These are phyloP conservation scores for Pholis gunnellus DNA, from an alignment of 2,113 vertebrate species.

Conservation along the genomic window DNA sequence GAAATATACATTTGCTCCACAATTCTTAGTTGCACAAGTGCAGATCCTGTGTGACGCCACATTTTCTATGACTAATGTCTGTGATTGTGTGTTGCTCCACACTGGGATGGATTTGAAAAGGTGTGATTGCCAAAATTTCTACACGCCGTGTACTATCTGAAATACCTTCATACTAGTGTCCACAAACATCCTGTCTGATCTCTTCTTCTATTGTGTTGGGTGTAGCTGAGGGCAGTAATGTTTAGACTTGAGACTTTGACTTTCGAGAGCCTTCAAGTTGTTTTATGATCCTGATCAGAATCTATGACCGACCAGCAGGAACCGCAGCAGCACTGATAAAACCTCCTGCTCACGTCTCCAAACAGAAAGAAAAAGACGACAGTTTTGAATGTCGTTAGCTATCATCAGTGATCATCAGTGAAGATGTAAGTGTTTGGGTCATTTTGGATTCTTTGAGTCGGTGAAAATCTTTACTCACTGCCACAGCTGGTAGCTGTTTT, in stretches of 20 bases:
- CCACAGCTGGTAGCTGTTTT: background rate
- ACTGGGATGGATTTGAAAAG: background rate
- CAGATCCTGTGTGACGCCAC: background rate
- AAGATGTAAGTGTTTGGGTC: background rate
- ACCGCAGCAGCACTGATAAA: background rate
- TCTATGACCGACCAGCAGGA: too few relatives aligned
- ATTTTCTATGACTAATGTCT: slow-evolving; percentile 2
- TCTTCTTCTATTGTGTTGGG: accelerated
- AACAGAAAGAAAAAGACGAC: background rate
- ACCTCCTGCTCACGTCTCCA: background rate
- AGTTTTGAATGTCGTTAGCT: background rate
- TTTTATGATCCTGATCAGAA: background rate
- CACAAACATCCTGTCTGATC: background rate
- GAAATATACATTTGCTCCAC: background rate
- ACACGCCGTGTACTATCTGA: background rate
- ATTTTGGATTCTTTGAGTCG: background rate
- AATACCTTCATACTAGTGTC: too few relatives aligned
- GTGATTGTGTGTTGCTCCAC: background rate
- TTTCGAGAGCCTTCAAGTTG: background rate
- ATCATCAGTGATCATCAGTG: background rate
- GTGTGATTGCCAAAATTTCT: background rate
- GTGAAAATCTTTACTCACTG: background rate
- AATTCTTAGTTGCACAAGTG: background rate
- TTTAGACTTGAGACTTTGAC: slow-evolving; percentile 9
- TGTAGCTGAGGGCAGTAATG: background rate